Conservation (phyloP, 2,888 invertebrate species). For the Choristoneura rosaceana region DNA sequence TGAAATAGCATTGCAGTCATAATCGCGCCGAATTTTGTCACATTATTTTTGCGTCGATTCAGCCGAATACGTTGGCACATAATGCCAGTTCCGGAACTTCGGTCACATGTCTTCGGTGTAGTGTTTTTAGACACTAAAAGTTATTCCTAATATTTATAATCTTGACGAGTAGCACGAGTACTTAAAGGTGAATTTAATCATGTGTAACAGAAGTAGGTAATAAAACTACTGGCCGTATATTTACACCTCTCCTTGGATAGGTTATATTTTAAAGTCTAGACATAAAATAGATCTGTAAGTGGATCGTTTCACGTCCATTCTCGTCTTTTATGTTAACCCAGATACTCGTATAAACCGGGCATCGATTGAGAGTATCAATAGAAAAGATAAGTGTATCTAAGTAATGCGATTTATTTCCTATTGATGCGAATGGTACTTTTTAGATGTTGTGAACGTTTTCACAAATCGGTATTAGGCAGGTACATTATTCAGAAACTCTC, state of each 20-base stretch:
- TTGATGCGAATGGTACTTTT: slow-evolving; percentile 6
- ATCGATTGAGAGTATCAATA: slow-evolving; percentile 26
- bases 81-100: no score
- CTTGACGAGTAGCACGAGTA: background rate
- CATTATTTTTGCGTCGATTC: no score
- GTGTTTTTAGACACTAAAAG: no score
- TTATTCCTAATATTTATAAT: no score
- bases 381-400: slow-evolving; percentile 20
- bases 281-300: slow-evolving; percentile 17
- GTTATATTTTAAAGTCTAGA: slow-evolving; percentile 15
- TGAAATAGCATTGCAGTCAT: no score
- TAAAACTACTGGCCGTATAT: background rate
- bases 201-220: background rate
- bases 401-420: slow-evolving; percentile 18
- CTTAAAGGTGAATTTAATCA: background rate
- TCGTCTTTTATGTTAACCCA: slow-evolving; percentile 8
- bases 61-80: no score
- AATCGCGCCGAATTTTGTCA: no score
- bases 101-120: no score
- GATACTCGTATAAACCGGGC: slow-evolving; percentile 21
- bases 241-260: background rate
- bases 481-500: background rate
- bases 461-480: background rate
- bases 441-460: background rate
- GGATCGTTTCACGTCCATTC: slow-evolving; percentile 18